A percentile compares a stretch with the other conserved stretches of the same genome.
Evolutionary conservation across 2,888 invertebrate species (phyloP).

Genomic region (Ochlodes sylvanus): DNA sequence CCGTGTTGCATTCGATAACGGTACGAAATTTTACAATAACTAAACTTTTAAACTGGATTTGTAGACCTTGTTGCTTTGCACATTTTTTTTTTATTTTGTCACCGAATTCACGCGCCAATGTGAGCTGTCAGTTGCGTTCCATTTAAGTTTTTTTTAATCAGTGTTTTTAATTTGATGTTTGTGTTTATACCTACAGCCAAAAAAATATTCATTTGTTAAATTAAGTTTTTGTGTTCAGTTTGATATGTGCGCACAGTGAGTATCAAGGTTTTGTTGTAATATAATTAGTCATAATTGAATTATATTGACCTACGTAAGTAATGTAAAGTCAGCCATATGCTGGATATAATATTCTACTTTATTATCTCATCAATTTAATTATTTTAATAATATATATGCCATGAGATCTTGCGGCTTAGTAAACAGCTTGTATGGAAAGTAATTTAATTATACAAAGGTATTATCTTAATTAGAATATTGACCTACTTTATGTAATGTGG

Average conservation of each 20-base stretch:
- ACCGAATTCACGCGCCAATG: constrained; percentile 28
- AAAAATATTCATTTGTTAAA: constrained; percentile 1
- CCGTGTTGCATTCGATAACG: constrained; percentile 45
- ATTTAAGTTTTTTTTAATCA: constrained; percentile 11
- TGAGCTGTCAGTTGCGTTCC: constrained; percentile 25
- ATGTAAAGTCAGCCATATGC: constrained; percentile 20
- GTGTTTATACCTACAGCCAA: constrained; percentile 13
- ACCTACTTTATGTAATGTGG: constrained; percentile 23
- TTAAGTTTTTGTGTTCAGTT: constrained; percentile 24
- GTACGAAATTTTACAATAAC: constrained; percentile 43
- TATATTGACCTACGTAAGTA: constrained; percentile 34
- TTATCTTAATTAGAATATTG: constrained; percentile 30
- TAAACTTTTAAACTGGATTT: constrained; percentile 26
- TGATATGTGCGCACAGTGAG: constrained; percentile 55
- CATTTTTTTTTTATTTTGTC: constrained; percentile 16
- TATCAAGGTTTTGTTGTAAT: constrained; percentile 68
- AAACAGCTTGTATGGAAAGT: not conserved
- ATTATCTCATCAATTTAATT: not conserved
- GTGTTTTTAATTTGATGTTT: not conserved
- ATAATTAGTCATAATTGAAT: constrained; percentile 77
- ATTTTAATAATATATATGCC: not conserved
- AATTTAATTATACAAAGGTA: constrained; percentile 27
- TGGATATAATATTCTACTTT: constrained; percentile 12
- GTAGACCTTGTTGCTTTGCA: constrained; percentile 1
- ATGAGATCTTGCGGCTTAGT: not conserved